Evolutionary conservation across 2,113 vertebrate species (phyloP), one percentile per base, ranked within the genome.

Genomic region (Thalassarche chlororhynchos): DNA sequence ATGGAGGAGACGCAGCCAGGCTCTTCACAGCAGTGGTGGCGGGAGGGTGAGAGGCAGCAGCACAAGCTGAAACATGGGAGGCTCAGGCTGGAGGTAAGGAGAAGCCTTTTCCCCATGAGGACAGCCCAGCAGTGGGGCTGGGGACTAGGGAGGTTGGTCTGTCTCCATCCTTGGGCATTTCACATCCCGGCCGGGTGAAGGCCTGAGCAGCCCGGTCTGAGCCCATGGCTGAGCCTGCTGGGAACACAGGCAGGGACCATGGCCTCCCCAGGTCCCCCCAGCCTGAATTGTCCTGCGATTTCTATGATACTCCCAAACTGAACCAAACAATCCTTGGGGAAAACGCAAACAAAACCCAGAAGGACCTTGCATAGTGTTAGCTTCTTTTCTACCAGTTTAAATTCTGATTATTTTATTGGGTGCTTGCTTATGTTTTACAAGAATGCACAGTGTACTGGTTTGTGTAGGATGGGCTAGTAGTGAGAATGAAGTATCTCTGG

Each of bases 1-100:
- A 26, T 7, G 12, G 6, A 29, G 19, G 23, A 55, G 12, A n/a
- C 0, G 3, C 6, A 51, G 4, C 7, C 0, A 0, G 15, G 9
- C 9, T 64, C 14, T n/a, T 74, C 21, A 20, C 13, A 36, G 32
- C 0, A 0, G 4, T n/a, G 9, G 0, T 52, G 10, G 5, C 2
- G 1, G 32, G 19, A 40, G 5, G 13, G 8, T 0, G 2, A 32
- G 70, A 62, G 17, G 24, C 24, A 79, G 32, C 6, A 14, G 23
- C 6, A 19, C 10, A 44, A 24, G 16, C 15, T 55, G 24, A 68
- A 82, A 44, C 8, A 23, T 1, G 6, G 5, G 3, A 36, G 2
- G 3, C 28, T 64, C 8, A 26, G 24, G 8, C 12, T 69, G 15
- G 11, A 82, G 25, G 26, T 26, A 20, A 47, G 32, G 6, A 62